Evolutionary conservation across 2,797 vertebrate genomes (phyloP).

Genomic region (Argyrosomus regius): DNA sequence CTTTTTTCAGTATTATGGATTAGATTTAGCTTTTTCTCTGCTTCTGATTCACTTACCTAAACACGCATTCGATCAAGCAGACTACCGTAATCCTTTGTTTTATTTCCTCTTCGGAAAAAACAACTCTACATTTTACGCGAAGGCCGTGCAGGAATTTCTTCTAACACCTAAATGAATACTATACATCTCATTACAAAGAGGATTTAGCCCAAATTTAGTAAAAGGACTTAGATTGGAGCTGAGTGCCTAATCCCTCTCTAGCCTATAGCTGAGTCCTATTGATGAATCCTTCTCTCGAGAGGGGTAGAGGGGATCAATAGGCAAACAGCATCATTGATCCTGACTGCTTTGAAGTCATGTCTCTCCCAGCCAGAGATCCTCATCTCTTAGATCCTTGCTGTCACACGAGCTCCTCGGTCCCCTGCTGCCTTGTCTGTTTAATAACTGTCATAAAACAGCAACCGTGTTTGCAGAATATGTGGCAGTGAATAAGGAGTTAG

Average conservation of each 20-base stretch:
- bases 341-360: constrained; percentile 82
- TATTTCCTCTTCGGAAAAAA: constrained; percentile 42
- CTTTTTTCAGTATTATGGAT: constrained; percentile 9
- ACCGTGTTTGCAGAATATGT: constrained; percentile 54
- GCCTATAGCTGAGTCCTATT: constrained; percentile 75
- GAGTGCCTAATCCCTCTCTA: constrained; percentile 76
- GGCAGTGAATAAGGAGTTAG: constrained; percentile 12
- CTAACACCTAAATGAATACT: constrained; percentile 57
- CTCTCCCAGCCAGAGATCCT: constrained; percentile 76
- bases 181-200: constrained; percentile 71
- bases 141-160: constrained; percentile 47
- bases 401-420: constrained; percentile 44
- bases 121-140: constrained; percentile 18
- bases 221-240: constrained; percentile 75
- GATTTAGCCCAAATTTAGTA: constrained; percentile 73
- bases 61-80: constrained; percentile 16
- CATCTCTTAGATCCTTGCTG: constrained; percentile 65
- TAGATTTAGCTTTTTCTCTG: constrained; percentile 15
- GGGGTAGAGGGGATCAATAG: constrained; percentile 77
- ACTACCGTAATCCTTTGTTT: constrained; percentile 31
- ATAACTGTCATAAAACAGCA: constrained; percentile 68
- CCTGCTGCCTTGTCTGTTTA: constrained; percentile 63
- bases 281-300: constrained; percentile 68
- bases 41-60: constrained; percentile 25
- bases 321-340: constrained; percentile 84